phyloP scores from a whole-genome alignment of 2,888 invertebrate genomes.

The Aricia artaxerxes region DNA sequence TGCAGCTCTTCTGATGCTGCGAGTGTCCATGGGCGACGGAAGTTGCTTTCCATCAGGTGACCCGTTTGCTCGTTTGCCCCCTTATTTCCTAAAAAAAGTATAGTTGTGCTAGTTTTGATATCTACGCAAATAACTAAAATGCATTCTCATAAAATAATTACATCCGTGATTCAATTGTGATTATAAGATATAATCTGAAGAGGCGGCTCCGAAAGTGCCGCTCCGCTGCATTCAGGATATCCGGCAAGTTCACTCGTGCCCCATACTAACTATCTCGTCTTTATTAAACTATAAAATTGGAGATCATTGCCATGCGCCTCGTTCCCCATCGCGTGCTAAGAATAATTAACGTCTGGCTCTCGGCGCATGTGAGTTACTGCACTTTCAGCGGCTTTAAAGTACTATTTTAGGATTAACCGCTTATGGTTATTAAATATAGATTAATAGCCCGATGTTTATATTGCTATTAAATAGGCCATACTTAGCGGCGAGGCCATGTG shows the following conservation, averaged over 20 bases:
- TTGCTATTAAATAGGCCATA: slow-evolving; percentile 1
- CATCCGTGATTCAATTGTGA: background rate
- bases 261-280: slow-evolving; percentile 55
- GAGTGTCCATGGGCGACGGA: no score
- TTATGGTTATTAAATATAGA: slow-evolving; percentile 27
- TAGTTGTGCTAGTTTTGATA: background rate
- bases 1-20: no score
- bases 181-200: slow-evolving; percentile 25
- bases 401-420: slow-evolving; percentile 24
- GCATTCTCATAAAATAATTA: slow-evolving; percentile 4
- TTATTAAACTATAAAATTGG: slow-evolving; percentile 44
- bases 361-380: slow-evolving; percentile 35
- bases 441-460: slow-evolving; percentile 1
- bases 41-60: no score
- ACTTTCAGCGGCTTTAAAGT: slow-evolving; percentile 25
- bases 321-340: slow-evolving; percentile 50
- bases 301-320: slow-evolving; percentile 40
- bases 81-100: background rate
- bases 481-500: background rate
- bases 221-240: slow-evolving; percentile 60
- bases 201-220: slow-evolving; percentile 40
- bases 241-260: slow-evolving; percentile 57
- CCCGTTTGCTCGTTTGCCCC: no score
- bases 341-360: slow-evolving; percentile 42
- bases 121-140: background rate